These are phyloP conservation scores for Scolopax rusticola DNA, from an alignment of 2,797 vertebrate species.

Conservation along the genomic window DNA sequence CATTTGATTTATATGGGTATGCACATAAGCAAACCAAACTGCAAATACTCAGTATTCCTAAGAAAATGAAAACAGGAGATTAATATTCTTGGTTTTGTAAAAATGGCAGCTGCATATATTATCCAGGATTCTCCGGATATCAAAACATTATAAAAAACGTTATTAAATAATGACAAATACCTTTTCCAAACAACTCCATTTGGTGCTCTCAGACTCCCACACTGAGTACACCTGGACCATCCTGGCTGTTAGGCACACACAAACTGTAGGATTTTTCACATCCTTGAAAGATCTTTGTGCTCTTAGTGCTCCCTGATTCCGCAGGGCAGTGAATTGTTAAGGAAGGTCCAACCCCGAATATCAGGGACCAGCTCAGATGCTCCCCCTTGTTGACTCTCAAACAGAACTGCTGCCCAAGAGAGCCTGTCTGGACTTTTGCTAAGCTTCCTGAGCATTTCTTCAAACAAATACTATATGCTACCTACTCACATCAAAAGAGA, in stretches of 20 bases:
- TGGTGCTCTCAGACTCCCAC: background rate
- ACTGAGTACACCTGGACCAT: accelerated
- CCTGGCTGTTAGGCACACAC: background rate
- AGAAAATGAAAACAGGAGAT: background rate
- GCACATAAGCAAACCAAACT: background rate
- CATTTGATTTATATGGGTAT: background rate
- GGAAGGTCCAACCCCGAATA: background rate
- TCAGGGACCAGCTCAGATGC: background rate
- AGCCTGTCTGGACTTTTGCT: background rate
- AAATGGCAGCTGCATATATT: background rate
- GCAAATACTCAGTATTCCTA: background rate
- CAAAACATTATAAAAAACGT: accelerated
- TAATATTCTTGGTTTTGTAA: background rate
- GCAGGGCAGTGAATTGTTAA: background rate
- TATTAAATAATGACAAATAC: background rate
- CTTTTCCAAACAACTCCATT: background rate
- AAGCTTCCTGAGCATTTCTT: background rate
- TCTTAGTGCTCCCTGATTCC: background rate
- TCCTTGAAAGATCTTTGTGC: background rate
- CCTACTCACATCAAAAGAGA: background rate
- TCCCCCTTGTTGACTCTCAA: background rate
- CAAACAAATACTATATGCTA: background rate
- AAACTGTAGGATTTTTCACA: background rate
- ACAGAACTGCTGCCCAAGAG: background rate
- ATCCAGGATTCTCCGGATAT: background rate